Evolutionary conservation across 2,113 vertebrate genomes (phyloP).

Genomic region (Dicaeum eximium): DNA sequence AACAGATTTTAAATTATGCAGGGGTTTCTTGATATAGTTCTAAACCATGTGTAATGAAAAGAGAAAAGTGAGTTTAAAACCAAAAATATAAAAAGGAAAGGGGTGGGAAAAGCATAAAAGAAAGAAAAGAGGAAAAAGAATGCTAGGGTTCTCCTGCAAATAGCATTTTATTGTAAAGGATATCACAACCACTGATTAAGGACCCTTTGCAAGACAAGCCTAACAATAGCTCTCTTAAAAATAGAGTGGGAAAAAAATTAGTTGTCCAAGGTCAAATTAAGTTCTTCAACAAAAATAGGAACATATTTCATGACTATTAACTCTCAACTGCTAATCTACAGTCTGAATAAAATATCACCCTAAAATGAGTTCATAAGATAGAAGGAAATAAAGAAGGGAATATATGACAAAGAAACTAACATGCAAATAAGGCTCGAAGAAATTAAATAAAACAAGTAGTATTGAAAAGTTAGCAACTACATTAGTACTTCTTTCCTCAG

Average conservation of each 20-base stretch:
- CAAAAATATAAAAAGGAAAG: background rate
- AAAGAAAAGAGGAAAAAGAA: background rate
- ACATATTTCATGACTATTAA: background rate
- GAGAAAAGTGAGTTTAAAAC: background rate
- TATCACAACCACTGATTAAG: background rate
- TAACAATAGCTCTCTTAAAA: background rate
- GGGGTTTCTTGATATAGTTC: background rate
- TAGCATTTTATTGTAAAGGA: background rate
- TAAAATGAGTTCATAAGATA: background rate
- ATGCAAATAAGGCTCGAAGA: background rate
- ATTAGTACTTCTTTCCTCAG: background rate
- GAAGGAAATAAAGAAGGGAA: background rate
- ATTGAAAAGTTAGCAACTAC: background rate
- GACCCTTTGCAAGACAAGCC: background rate
- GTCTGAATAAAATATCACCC: background rate
- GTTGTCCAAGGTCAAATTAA: background rate
- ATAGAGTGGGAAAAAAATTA: background rate
- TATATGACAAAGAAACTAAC: background rate
- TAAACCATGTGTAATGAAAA: background rate
- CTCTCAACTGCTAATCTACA: background rate
- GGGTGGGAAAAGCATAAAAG: background rate
- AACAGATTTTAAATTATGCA: background rate
- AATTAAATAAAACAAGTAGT: background rate
- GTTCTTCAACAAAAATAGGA: background rate
- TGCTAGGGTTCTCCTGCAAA: background rate